phyloP scores from a whole-genome alignment of 2,888 invertebrate genomes.

The Onchidella celtica region DNA sequence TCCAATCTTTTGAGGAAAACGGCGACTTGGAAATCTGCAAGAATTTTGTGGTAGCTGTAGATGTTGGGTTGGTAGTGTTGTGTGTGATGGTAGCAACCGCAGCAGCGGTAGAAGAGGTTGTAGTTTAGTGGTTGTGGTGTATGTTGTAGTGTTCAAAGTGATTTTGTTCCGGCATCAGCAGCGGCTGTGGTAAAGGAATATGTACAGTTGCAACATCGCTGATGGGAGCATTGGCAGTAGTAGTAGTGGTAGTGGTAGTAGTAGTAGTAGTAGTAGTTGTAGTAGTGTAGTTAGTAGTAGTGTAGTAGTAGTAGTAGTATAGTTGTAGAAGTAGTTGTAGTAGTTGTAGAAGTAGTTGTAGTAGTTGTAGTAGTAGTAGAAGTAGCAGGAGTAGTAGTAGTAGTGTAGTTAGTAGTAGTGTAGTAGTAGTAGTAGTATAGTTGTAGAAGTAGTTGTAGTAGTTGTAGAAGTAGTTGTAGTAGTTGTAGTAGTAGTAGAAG shows the following conservation, averaged over 20 bases:
- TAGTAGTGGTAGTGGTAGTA: conserved; percentile 17
- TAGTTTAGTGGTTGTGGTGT: too few species aligned
- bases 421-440: too few species aligned
- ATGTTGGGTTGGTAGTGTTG: too few species aligned
- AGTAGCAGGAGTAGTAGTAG: conserved; percentile 40
- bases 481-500: conserved; percentile 41
- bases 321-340: conserved; percentile 32
- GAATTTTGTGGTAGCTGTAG: too few species aligned
- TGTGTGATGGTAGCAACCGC: background rate
- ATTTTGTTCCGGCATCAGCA: too few species aligned
- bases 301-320: conserved; percentile 30
- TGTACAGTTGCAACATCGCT: too few species aligned
- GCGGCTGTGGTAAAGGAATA: too few species aligned
- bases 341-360: conserved; percentile 32
- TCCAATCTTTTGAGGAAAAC: too few species aligned
- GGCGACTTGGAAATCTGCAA: too few species aligned
- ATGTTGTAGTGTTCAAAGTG: too few species aligned
- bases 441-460: conserved; percentile 35
- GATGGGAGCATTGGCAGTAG: background rate
- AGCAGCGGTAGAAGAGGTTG: background rate
- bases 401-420: conserved; percentile 27
- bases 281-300: conserved; percentile 24
- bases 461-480: conserved; percentile 37
- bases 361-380: conserved; percentile 35
- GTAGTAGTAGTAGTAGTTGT: conserved; percentile 22